Evolutionary conservation across 64 coral and sea anemone species (phyloP).

Genomic region (Pocillopora verrucosa): DNA sequence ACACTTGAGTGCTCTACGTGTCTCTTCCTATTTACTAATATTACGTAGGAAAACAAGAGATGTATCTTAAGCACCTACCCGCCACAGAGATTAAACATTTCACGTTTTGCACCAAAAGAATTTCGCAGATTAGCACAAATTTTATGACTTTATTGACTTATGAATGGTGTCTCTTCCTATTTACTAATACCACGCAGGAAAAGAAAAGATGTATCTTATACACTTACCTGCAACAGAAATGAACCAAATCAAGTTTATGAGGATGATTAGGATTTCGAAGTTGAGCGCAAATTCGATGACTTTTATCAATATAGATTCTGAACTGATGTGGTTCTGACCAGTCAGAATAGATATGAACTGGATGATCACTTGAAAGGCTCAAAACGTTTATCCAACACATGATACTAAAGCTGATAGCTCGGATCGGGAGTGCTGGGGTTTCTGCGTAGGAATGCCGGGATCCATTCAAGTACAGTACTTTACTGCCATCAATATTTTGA

Average conservation of each 20-base stretch:
- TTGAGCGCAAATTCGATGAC: not conserved
- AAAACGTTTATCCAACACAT: conserved; percentile 1
- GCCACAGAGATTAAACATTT: not conserved
- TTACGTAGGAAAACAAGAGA: too few relatives aligned
- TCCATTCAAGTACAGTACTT: not conserved
- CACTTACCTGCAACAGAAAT: not conserved
- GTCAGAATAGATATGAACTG: not conserved
- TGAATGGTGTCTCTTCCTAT: too few relatives aligned
- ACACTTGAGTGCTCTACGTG: too few relatives aligned
- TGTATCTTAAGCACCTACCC: too few relatives aligned
- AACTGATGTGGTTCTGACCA: not conserved
- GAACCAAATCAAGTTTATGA: not conserved
- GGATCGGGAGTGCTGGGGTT: conserved; percentile 17
- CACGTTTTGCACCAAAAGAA: too few relatives aligned
- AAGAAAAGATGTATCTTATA: too few relatives aligned
- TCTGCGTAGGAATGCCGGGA: not conserved
- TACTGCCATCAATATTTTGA: not conserved
- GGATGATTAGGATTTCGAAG: not conserved
- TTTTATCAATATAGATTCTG: not conserved
- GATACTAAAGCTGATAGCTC: not conserved
- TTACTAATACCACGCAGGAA: too few relatives aligned
- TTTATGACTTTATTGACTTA: not conserved
- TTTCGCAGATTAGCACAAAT: not conserved
- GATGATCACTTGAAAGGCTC: not conserved
- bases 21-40: too few relatives aligned